These are phyloP conservation scores for Marasmarcha lunaedactyla DNA, from an alignment of 2,888 invertebrate genomes.

Conservation along the genomic window DNA sequence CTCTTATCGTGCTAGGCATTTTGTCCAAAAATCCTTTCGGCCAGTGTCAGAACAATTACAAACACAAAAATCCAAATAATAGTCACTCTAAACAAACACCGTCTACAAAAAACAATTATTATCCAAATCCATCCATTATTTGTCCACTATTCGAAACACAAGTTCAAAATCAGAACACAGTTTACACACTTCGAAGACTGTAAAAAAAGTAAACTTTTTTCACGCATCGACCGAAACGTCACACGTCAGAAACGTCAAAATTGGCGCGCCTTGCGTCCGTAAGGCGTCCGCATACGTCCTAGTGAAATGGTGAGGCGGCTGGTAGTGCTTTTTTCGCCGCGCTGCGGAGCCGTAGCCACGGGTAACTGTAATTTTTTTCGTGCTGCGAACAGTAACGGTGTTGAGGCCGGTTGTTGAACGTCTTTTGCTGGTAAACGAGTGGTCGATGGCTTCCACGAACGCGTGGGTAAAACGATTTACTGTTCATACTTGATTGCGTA, in stretches of 20 bases:
- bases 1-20: conserved; percentile 68
- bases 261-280: conserved; percentile 24
- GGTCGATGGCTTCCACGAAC: conserved; percentile 15
- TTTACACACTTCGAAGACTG: conserved; percentile 24
- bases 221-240: conserved; percentile 19
- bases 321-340: conserved; percentile 60
- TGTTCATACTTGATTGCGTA: conserved; percentile 4
- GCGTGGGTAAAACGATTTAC: conserved; percentile 13
- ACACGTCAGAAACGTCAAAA: not conserved
- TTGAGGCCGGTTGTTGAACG: conserved; percentile 44
- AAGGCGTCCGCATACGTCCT: conserved; percentile 44
- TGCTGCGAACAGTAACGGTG: conserved; percentile 54
- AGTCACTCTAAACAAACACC: conserved; percentile 17
- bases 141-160: not conserved
- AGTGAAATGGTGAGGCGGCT: conserved; percentile 42
- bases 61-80: conserved; percentile 19
- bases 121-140: not conserved
- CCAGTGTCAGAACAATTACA: no score
- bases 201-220: conserved; percentile 14
- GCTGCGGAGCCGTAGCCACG: conserved; percentile 35
- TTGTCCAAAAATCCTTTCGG: conserved; percentile 39
- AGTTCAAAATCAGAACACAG: conserved; percentile 1
- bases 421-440: conserved; percentile 33
- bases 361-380: conserved; percentile 66
- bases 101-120: conserved; percentile 7